Evolutionary conservation across 1,140 invertebrate species (phyloP), one percentile per base, ranked within the genome.

Genomic region (Andricus grossulariae): DNA sequence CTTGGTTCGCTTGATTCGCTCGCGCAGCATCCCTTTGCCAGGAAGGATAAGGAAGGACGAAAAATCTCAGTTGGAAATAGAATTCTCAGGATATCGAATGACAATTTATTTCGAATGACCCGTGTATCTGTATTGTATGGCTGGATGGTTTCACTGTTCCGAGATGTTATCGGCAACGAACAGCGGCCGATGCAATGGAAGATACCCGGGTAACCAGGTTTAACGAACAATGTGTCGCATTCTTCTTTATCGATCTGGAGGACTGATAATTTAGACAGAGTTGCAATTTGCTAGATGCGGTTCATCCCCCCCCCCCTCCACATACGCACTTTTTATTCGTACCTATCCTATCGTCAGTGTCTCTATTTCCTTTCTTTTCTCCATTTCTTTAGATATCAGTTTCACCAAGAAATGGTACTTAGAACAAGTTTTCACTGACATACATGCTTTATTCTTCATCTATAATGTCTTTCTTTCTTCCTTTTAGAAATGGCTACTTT

Each of bases 11-110:
- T 19, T 76, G 82, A 78, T 77, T 50, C 77, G 80, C 77, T 79
- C 78, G 77, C 75, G 80, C 73, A 72, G 70, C 75, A 70, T 75
- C 75, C 79, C 77, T 74, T 71, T 51, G 73, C 77, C 57, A 66
- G 76, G 4, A 32, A 32, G 25, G 25, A 32, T 32, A 32, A 32
- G 25, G 25, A 32, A 32, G 25, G 71, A 82, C 79, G 76, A 82
- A 83, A 84, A 79, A 82, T 84, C 60, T 80, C 79, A 84, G 82
- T 79, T 79, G 85, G 87, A 90, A 90, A 89, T 90, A 89, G 89
- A 90, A 90, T 91, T 90, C 89, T 89, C 89, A 89, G 85, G 86
- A 88, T 90, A 91, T 91, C 90, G 87, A 87, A 90, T 90, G 88
- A 91, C 90, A 88, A 91, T 91, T 90, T 89, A 86, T 88, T 88